Evolutionary conservation across 2,888 invertebrate genomes (phyloP).

Genomic region (Aleiodes leptofemur): DNA sequence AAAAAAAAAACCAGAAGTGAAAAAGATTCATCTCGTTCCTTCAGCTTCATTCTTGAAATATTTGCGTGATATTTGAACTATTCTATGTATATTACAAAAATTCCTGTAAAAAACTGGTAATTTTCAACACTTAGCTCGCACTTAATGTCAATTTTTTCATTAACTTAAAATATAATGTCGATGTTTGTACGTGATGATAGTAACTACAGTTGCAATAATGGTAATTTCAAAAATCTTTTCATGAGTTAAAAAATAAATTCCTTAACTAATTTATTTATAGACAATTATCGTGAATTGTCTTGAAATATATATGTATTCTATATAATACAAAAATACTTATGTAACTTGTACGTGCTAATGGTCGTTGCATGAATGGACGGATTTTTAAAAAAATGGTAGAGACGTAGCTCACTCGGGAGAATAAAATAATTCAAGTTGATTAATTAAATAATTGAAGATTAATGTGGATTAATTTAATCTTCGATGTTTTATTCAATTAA

Average conservation of each 20-base stretch:
- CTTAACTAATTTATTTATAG: not conserved
- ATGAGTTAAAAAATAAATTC: no score
- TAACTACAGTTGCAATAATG: not conserved
- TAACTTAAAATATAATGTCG: not conserved
- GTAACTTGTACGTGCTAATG: conserved; percentile 21
- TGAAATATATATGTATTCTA: conserved; percentile 8
- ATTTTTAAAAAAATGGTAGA: not conserved
- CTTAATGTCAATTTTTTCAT: not conserved
- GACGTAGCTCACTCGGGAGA: conserved; percentile 1
- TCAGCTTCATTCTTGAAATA: no score
- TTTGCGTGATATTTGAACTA: not conserved
- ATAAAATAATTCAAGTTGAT: not conserved
- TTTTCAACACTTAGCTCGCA: not conserved
- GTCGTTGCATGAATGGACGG: conserved; percentile 34
- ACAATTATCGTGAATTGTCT: conserved; percentile 7
- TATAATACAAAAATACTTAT: conserved; percentile 31
- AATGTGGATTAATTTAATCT: no score
- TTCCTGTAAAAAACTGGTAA: not conserved
- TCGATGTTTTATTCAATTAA: no score
- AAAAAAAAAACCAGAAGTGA: no score
- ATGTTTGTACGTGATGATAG: conserved; percentile 22
- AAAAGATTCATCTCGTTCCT: no score
- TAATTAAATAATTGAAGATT: no score
- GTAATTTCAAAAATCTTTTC: no score
- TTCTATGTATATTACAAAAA: conserved; percentile 8